These are phyloP conservation scores for Falco naumanni DNA, from an alignment of 2,797 vertebrate species.

Conservation along the genomic window DNA sequence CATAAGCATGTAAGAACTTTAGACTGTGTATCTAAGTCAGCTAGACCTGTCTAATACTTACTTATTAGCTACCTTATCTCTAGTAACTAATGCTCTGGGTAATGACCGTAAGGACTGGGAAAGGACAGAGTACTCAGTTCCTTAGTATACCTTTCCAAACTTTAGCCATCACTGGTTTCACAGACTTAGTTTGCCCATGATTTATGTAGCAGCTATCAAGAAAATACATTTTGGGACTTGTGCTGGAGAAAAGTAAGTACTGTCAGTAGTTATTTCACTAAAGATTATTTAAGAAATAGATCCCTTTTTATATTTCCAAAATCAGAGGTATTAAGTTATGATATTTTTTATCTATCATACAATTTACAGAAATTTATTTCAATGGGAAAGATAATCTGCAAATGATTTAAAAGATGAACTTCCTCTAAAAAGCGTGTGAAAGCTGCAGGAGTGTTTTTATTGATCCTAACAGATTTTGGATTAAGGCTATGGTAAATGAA, in stretches of 20 bases:
- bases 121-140: neutral
- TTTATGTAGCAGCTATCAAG: neutral
- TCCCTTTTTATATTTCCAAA: neutral
- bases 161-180: neutral
- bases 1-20: neutral
- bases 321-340: neutral
- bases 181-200: neutral
- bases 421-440: neutral
- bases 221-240: neutral
- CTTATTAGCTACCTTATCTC: neutral
- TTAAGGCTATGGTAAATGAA: neutral
- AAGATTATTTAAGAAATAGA: neutral
- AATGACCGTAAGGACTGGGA: neutral
- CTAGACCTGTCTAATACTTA: neutral
- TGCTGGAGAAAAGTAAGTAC: neutral
- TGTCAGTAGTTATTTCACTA: neutral
- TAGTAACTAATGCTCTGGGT: neutral
- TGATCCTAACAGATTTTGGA: neutral
- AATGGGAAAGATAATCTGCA: neutral
- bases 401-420: neutral
- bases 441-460: neutral
- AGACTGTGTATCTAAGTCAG: neutral
- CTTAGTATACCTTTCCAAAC: neutral
- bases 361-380: neutral
- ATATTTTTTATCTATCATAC: neutral